Evolutionary conservation across 2,113 vertebrate genomes (phyloP).

Genomic region (Pseudopodoces humilis): DNA sequence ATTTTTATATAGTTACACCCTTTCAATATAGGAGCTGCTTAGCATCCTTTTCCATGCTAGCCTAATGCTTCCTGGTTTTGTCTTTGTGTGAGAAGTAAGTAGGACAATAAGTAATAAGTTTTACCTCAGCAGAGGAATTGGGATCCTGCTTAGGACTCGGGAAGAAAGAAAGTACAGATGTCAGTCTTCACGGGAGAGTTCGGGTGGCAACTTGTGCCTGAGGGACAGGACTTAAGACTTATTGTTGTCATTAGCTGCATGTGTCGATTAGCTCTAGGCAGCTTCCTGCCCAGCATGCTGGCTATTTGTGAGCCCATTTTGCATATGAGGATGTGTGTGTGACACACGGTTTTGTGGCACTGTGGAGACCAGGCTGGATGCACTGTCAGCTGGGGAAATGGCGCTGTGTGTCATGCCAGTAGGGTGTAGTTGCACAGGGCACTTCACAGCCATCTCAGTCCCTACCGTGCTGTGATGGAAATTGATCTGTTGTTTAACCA

Average conservation of each 20-base stretch:
- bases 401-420: neutral
- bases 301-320: neutral
- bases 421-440: neutral
- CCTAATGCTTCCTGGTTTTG: neutral
- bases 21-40: neutral
- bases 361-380: neutral
- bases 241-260: neutral
- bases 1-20: neutral
- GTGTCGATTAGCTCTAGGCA: neutral
- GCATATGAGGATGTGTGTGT: neutral
- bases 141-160: neutral
- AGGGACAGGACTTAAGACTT: neutral
- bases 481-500: neutral
- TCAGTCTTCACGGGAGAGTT: neutral
- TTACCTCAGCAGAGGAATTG: neutral
- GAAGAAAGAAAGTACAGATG: neutral
- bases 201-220: neutral
- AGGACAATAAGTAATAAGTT: neutral
- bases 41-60: neutral
- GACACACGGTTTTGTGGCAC: neutral
- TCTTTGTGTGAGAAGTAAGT: neutral
- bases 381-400: neutral
- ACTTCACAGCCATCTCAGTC: neutral
- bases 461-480: rapidly evolving
- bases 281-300: neutral